A percentile compares a stretch with the other conserved stretches of the same genome.
phyloP scores from a whole-genome alignment of 1,140 invertebrate species.

The Ridgeia piscesae region DNA sequence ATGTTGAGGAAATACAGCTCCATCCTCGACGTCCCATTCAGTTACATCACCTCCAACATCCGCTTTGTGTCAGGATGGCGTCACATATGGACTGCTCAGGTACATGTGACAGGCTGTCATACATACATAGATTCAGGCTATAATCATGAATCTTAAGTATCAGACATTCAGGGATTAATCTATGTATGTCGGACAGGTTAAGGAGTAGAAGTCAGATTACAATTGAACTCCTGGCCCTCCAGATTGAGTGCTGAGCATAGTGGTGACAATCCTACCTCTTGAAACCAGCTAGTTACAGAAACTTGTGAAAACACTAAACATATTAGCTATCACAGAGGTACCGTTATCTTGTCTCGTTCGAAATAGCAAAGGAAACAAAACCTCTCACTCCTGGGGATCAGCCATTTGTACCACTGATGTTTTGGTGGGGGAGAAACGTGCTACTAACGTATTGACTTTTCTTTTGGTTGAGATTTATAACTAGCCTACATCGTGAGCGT shows the following conservation, averaged over 20 bases:
- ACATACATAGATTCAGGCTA: not conserved
- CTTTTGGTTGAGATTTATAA: not conserved
- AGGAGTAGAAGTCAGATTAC: too few species aligned
- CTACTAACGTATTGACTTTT: not conserved
- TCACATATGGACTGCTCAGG: slow-evolving; percentile 38
- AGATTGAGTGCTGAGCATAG: too few species aligned
- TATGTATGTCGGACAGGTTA: too few species aligned
- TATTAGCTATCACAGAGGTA: too few species aligned
- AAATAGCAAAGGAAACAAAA: too few species aligned
- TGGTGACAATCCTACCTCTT: too few species aligned
- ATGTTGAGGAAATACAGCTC: slow-evolving; percentile 83
- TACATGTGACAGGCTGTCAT: slow-evolving; percentile 32
- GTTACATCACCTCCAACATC: slow-evolving; percentile 70
- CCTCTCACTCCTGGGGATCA: not conserved
- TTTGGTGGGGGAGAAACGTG: not conserved
- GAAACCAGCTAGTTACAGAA: too few species aligned
- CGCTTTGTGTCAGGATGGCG: slow-evolving; percentile 66
- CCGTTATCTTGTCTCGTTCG: too few species aligned
- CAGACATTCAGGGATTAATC: too few species aligned
- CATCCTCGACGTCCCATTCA: slow-evolving; percentile 77
- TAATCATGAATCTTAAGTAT: too few species aligned
- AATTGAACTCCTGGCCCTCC: too few species aligned
- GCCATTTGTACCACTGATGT: not conserved
- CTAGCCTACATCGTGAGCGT: not conserved
- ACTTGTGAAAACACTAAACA: too few species aligned